These are phyloP conservation scores for Chrysogorgia sp. DNA, from an alignment of 92 coral and sea anemone species.

Conservation along the genomic window DNA sequence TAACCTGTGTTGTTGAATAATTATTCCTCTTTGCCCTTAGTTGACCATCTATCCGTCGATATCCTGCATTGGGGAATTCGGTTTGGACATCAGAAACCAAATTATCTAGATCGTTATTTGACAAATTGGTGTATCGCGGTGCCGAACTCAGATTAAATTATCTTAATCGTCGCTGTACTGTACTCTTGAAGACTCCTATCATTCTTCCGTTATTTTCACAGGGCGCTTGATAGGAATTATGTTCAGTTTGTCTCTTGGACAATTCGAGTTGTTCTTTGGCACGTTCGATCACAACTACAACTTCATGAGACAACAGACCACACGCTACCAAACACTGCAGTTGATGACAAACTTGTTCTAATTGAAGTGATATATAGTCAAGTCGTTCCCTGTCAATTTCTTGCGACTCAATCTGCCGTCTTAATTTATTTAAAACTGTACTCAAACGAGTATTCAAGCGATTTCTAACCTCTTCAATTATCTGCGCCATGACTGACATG, in stretches of 20 bases:
- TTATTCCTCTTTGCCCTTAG: constrained; percentile 13
- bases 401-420: constrained; percentile 2
- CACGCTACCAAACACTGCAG: neutral
- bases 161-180: constrained; percentile 16
- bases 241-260: neutral
- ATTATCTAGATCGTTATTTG: constrained; percentile 12
- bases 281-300: neutral
- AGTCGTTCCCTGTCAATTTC: too few species aligned
- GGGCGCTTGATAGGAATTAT: constrained; percentile 3
- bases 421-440: neutral
- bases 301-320: neutral
- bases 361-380: too few species aligned
- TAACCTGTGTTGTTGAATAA: constrained; percentile 9
- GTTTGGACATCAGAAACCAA: constrained; percentile 3
- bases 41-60: constrained; percentile 12
- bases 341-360: constrained; percentile 13
- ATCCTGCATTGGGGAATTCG: constrained; percentile 19
- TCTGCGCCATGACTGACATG: too few species aligned
- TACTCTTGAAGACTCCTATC: neutral
- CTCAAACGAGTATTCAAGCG: constrained; percentile 9
- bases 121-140: constrained; percentile 1
- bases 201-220: neutral
- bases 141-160: neutral
- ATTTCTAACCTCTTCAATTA: too few species aligned
- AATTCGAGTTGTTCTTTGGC: constrained; percentile 5